Evolutionary conservation across 2,888 invertebrate species (phyloP).

Genomic region (Folsomia candida): DNA sequence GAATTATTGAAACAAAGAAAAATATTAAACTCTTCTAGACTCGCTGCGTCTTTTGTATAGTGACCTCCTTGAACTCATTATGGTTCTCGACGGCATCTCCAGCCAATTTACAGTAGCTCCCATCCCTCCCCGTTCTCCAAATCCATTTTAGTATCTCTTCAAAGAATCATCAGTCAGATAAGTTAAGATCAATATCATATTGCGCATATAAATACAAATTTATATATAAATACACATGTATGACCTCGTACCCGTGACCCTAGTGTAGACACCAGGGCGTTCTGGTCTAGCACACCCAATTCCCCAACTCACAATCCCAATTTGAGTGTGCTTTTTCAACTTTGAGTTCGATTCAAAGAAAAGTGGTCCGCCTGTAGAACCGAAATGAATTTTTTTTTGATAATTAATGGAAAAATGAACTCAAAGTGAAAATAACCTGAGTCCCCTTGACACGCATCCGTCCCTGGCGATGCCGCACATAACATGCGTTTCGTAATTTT

Average conservation of each 20-base stretch:
- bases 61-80: neutral
- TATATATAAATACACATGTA: no score
- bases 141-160: conserved; percentile 47
- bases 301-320: conserved; percentile 45
- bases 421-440: neutral
- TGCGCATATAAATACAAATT: no score
- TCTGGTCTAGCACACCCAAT: conserved; percentile 20
- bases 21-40: no score
- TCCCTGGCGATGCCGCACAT: conserved; percentile 44
- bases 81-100: neutral
- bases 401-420: neutral
- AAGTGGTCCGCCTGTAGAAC: conserved; percentile 37
- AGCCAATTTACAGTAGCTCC: conserved; percentile 25
- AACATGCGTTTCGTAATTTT: conserved; percentile 48
- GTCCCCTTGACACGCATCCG: conserved; percentile 43
- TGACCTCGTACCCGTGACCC: no score
- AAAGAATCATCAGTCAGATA: conserved; percentile 18
- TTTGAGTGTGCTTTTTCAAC: conserved; percentile 32
- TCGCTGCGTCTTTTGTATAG: no score
- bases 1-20: no score
- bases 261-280: conserved; percentile 47
- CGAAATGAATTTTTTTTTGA: neutral
- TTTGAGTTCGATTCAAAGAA: conserved; percentile 12
- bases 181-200: neutral
- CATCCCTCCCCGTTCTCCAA: conserved; percentile 39